Evolutionary conservation across 2,888 invertebrate genomes (phyloP).

Genomic region (Hylaea fasciaria): DNA sequence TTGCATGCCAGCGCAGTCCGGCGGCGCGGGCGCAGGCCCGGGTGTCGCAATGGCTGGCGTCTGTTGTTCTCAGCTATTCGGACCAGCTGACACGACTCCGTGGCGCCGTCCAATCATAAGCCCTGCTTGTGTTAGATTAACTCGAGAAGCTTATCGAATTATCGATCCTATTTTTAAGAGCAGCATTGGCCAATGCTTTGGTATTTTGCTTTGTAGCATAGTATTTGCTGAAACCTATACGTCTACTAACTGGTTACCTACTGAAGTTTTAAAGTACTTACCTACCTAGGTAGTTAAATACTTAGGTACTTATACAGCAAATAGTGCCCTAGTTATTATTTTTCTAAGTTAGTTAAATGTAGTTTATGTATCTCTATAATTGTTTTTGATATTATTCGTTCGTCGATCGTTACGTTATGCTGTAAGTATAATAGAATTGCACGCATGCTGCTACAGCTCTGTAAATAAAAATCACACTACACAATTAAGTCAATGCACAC

Average conservation of each 20-base stretch:
- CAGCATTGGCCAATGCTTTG: constrained; percentile 28
- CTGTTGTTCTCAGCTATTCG: constrained; percentile 66
- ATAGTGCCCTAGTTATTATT: too few species aligned
- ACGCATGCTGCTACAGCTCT: constrained; percentile 33
- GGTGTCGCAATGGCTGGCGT: constrained; percentile 76
- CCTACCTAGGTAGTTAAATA: too few species aligned
- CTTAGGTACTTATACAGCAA: too few species aligned
- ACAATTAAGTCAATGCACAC: constrained; percentile 8
- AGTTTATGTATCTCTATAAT: neutral
- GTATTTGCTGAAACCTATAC: neutral
- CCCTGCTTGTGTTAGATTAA: constrained; percentile 36
- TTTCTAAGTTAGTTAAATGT: constrained; percentile 1
- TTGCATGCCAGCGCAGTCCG: constrained; percentile 68
- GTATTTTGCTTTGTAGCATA: constrained; percentile 21
- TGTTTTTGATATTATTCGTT: constrained; percentile 28
- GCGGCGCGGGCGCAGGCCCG: constrained; percentile 44
- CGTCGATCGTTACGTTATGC: constrained; percentile 9
- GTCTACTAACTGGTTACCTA: too few species aligned
- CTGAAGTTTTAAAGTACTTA: too few species aligned
- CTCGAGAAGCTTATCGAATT: constrained; percentile 33
- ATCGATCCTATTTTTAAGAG: constrained; percentile 29
- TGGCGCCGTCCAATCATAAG: constrained; percentile 62
- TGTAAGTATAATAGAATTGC: constrained; percentile 12
- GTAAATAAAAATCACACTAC: constrained; percentile 25
- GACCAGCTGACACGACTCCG: constrained; percentile 58